A percentile compares a stretch with the other conserved stretches of the same genome.
Conservation (phyloP, 2,113 vertebrate genomes). For the Eptesicus fuscus region DNA sequence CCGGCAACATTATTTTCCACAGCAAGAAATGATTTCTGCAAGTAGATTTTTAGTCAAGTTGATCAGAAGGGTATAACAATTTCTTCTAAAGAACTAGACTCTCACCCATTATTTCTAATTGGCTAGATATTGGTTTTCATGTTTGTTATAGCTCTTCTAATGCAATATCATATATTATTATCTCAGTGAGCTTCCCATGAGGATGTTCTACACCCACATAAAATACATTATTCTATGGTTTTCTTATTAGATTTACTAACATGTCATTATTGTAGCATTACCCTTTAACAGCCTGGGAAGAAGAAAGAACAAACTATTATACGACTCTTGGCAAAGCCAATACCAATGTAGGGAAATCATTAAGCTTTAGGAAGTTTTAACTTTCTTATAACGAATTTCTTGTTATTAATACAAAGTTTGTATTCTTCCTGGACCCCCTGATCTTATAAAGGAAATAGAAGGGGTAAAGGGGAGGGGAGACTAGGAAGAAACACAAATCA, state of each 20-base stretch:
- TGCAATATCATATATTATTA: constrained; percentile 38
- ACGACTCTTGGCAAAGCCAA: constrained; percentile 58
- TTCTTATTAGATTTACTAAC: constrained; percentile 65
- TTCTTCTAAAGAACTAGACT: constrained; percentile 10
- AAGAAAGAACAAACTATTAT: constrained; percentile 48
- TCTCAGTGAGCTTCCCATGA: background rate
- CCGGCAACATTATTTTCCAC: background rate
- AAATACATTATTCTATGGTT: constrained; percentile 50
- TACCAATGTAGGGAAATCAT: constrained; percentile 45
- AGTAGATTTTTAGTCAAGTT: background rate
- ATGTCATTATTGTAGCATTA: constrained; percentile 62
- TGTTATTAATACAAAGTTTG: constrained; percentile 42
- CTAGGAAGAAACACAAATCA: constrained; percentile 51
- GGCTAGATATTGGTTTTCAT: background rate
- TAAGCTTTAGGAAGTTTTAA: constrained; percentile 66
- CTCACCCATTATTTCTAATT: constrained; percentile 1
- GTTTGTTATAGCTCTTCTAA: background rate
- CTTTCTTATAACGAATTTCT: constrained; percentile 52
- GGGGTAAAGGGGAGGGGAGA: background rate
- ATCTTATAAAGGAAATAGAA: constrained; percentile 53
- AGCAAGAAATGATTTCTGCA: constrained; percentile 14
- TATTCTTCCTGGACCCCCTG: constrained; percentile 22
- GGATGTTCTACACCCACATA: constrained; percentile 33
- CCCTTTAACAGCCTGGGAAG: constrained; percentile 53
- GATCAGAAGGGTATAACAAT: background rate